Evolutionary conservation across 2,888 invertebrate genomes (phyloP), one percentile per base, ranked within the genome.

Genomic region (Agriopis aurantiaria): DNA sequence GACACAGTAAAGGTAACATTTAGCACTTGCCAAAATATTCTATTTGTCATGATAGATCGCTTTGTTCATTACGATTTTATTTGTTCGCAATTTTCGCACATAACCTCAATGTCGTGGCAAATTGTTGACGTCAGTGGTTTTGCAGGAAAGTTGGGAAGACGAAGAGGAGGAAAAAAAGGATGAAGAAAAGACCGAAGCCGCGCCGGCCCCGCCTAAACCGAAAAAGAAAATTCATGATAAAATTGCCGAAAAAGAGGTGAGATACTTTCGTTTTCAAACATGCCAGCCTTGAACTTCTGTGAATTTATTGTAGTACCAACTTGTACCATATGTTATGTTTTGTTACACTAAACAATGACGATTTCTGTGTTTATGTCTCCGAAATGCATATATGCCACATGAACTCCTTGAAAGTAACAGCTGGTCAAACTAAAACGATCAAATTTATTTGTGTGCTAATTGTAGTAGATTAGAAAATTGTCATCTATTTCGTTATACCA

Each of bases 81-180:
- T 78, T 73, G 64, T 61, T 73, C 51, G 69, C 73, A 69, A 71
- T 76, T 80, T 77, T 63, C 65, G 72, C 72, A 83, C 82, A 84
- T 94, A 93, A 93, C 93, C 93, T 93, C 88, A 89, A 78, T 82
- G 77, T 73, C 86, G 74, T 86, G 92, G 58, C 66, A 66, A 48
- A 70, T 41, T 92, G 93, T 92, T 93, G 92, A 91, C 87, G 88
- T 91, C 85, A 84, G 78, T 67, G 80, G 83, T 80, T 89, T 90
- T 89, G 78, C 90, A 98, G 98, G 98, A 98, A 85, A 98, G 97
- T 89, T 99, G 99, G 99, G 98, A 99, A 88, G 98, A 98, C 92
- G 98, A 97, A 55, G 97, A 97, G 84, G 98, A 98, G 82, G 97
- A 97, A 82, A 97, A 97, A 84, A 97, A 96, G 84, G 96, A 96